phyloP scores from a whole-genome alignment of 2,888 invertebrate genomes.

The Phanerotoma sp. region DNA sequence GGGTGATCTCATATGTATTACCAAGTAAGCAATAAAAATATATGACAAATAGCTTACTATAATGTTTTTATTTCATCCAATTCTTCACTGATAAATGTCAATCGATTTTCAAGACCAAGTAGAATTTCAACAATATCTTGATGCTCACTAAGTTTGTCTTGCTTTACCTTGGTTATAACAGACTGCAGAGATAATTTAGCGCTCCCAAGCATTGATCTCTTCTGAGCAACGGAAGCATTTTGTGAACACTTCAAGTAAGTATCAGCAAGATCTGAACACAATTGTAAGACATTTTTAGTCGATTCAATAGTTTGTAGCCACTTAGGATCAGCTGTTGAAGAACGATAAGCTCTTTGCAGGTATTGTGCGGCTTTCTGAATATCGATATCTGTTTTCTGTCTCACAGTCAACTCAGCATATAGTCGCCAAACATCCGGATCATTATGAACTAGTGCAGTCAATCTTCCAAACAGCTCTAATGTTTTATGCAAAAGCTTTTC shows the following conservation, averaged over 20 bases:
- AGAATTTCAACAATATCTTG: conserved; percentile 42
- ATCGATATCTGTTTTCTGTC: conserved; percentile 48
- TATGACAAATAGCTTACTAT: conserved; percentile 1
- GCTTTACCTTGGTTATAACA: conserved; percentile 56
- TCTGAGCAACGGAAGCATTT: conserved; percentile 59
- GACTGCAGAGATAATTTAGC: conserved; percentile 50
- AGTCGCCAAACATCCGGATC: conserved; percentile 79
- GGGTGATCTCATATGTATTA: background rate
- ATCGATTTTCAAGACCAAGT: conserved; percentile 46
- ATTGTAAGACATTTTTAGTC: conserved; percentile 63
- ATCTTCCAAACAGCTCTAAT: conserved; percentile 71
- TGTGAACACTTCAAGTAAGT: conserved; percentile 61
- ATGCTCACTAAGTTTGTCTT: conserved; percentile 53
- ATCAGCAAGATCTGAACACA: conserved; percentile 64
- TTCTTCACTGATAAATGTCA: conserved; percentile 43
- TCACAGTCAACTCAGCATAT: conserved; percentile 71
- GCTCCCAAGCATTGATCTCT: conserved; percentile 46
- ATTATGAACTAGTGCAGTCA: conserved; percentile 69
- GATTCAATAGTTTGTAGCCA: conserved; percentile 66
- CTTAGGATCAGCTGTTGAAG: conserved; percentile 67
- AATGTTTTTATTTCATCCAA: conserved; percentile 36
- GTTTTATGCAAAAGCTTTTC: conserved; percentile 57
- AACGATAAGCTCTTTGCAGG: conserved; percentile 74
- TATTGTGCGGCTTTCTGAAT: conserved; percentile 65
- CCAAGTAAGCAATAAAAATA: background rate